phyloP scores from a whole-genome alignment of 2,888 invertebrate species.

The Julus scandinavius region DNA sequence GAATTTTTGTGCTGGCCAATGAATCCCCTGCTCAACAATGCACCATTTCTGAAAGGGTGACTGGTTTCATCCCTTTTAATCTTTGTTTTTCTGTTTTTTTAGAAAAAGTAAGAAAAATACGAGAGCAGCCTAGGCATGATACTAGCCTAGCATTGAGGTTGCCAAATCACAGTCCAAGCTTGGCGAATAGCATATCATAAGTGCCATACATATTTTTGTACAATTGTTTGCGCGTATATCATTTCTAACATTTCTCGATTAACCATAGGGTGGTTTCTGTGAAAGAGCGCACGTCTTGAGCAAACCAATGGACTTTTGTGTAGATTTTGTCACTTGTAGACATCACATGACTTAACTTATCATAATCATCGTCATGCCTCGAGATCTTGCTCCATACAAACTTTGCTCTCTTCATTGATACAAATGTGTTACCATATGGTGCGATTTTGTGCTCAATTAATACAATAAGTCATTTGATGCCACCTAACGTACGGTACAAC shows the following conservation, averaged over 20 bases:
- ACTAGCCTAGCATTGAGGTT: background rate
- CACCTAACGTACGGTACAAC: no score
- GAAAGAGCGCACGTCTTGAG: background rate
- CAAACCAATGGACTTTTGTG: background rate
- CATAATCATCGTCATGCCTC: background rate
- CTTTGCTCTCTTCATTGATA: no score
- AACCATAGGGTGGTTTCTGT: background rate
- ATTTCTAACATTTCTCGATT: background rate
- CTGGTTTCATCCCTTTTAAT: constrained; percentile 42
- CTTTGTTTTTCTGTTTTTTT: background rate
- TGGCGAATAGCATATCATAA: constrained; percentile 8
- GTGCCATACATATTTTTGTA: constrained; percentile 41
- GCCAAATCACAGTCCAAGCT: constrained; percentile 40
- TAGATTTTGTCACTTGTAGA: no score
- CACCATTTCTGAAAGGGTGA: constrained; percentile 29
- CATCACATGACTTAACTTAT: background rate
- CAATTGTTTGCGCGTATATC: background rate
- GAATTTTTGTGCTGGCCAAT: constrained; percentile 35
- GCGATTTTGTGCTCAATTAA: no score
- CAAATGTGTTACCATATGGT: no score
- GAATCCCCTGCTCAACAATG: constrained; percentile 29
- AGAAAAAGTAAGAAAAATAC: background rate
- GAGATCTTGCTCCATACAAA: no score
- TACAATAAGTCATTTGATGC: no score
- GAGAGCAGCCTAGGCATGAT: background rate